These are phyloP conservation scores for Malurus splendens DNA, from an alignment of 2,797 vertebrate species.

Conservation along the genomic window DNA sequence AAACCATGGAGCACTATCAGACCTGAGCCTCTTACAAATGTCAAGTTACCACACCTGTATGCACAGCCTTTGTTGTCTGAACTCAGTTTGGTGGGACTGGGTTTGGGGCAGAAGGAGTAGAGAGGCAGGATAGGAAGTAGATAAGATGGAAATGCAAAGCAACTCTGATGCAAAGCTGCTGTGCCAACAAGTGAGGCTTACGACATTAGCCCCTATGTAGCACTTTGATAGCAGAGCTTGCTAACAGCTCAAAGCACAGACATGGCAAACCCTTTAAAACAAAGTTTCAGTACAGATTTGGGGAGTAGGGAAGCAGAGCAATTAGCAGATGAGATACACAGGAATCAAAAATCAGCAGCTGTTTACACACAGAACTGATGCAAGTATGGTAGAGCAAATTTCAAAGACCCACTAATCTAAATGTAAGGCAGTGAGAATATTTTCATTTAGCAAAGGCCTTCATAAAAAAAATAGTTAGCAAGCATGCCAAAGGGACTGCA, in stretches of 20 bases:
- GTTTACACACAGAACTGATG: neutral
- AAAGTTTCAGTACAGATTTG: neutral
- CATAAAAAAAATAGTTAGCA: neutral
- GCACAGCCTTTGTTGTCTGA: neutral
- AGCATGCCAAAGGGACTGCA: neutral
- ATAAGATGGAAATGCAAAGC: neutral
- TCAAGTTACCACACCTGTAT: neutral
- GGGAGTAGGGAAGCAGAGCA: rapidly evolving
- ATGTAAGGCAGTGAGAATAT: neutral
- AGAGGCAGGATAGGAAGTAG: neutral
- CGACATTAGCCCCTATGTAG: neutral
- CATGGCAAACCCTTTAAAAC: neutral
- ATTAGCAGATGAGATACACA: neutral
- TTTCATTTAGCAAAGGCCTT: neutral
- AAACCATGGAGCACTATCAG: neutral
- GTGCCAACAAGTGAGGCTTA: neutral
- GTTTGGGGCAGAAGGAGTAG: neutral
- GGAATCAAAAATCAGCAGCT: neutral
- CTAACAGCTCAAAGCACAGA: neutral
- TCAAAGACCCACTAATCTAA: neutral
- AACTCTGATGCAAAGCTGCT: neutral
- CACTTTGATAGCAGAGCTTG: neutral
- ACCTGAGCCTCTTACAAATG: neutral
- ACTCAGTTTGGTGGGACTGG: neutral
- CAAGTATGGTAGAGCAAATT: neutral